Conservation (phyloP, 2,113 vertebrate species). For the Corythoichthys haematopterus region DNA sequence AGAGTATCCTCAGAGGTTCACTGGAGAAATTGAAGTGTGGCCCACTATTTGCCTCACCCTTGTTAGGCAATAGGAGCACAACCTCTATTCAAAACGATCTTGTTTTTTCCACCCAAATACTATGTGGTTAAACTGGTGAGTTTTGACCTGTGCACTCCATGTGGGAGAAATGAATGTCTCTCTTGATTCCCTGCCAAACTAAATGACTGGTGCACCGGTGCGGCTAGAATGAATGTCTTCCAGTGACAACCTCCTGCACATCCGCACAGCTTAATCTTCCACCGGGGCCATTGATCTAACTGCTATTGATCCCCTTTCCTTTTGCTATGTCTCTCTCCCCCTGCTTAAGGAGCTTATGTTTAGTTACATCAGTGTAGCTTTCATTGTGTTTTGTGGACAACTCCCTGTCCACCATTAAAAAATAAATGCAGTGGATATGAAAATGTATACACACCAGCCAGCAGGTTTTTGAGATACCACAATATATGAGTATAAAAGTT, state of each 20-base stretch:
- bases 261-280: slow-evolving; percentile 64
- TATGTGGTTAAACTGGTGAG: slow-evolving; percentile 33
- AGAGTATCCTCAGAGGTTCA: slow-evolving; percentile 41
- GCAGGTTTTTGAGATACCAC: no score
- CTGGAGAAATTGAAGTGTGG: slow-evolving; percentile 37
- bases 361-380: slow-evolving; percentile 1
- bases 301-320: slow-evolving; percentile 58
- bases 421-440: not conserved
- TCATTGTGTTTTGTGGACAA: not conserved
- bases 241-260: slow-evolving; percentile 65
- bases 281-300: slow-evolving; percentile 62
- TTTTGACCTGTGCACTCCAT: slow-evolving; percentile 27
- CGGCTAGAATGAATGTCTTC: slow-evolving; percentile 67
- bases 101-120: slow-evolving; percentile 30
- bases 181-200: slow-evolving; percentile 58
- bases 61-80: slow-evolving; percentile 35
- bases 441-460: not conserved
- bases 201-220: slow-evolving; percentile 64
- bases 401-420: not conserved
- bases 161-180: slow-evolving; percentile 67
- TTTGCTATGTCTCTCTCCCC: slow-evolving; percentile 7
- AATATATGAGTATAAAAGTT: no score
- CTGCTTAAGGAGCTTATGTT: not conserved
- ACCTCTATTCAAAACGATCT: slow-evolving; percentile 42
- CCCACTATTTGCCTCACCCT: slow-evolving; percentile 27